Percentiles rank a stretch among this genome's conserved stretches.
phyloP scores from a whole-genome alignment of 2,888 invertebrate species.

The Trichogramma evanescens region DNA sequence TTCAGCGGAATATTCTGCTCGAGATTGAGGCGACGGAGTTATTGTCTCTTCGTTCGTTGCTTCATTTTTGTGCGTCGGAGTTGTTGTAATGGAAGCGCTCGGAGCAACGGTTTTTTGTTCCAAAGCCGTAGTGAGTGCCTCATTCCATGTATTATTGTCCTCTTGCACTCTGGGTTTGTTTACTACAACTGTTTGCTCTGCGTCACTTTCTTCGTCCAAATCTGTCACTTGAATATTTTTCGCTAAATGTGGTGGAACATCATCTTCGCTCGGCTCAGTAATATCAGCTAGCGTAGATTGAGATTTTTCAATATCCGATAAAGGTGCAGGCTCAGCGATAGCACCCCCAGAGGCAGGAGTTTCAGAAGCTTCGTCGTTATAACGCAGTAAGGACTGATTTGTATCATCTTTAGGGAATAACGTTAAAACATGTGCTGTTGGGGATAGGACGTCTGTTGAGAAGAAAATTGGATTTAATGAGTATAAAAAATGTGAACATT shows the following conservation, averaged over 20 bases:
- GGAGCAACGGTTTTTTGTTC: constrained; percentile 33
- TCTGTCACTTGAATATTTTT: constrained; percentile 24
- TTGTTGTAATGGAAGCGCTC: constrained; percentile 25
- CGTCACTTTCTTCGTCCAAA: constrained; percentile 13
- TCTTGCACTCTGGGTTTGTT: constrained; percentile 2
- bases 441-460: background rate
- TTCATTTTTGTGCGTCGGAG: constrained; percentile 23
- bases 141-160: constrained; percentile 38
- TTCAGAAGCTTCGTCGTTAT: background rate
- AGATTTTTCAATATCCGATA: background rate
- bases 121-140: constrained; percentile 35
- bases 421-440: background rate
- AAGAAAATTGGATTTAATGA: no score
- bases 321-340: no score
- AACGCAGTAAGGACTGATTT: constrained; percentile 1
- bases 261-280: background rate
- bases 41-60: constrained; percentile 28
- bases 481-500: no score
- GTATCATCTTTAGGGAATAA: background rate
- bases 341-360: background rate
- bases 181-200: background rate
- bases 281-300: background rate
- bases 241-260: constrained; percentile 22
- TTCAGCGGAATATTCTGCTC: constrained; percentile 31
- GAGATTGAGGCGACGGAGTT: constrained; percentile 30